Conservation (phyloP, 2,888 invertebrate genomes). For the Andrena minutula region DNA sequence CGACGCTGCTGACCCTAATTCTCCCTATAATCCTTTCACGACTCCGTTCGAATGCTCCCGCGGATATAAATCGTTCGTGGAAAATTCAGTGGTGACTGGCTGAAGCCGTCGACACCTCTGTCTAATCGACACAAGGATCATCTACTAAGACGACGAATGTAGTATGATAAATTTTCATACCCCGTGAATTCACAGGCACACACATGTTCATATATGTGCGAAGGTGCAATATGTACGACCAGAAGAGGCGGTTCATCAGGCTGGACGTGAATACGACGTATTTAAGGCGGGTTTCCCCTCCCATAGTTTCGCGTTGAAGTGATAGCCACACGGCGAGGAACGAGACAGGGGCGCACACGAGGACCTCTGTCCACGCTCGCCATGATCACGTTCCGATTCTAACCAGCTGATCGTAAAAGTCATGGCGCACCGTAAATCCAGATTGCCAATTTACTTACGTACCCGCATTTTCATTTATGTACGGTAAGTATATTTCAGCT, state of each 20-base stretch:
- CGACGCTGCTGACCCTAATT: conserved; percentile 62
- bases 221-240: conserved; percentile 7
- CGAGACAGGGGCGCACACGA: neutral
- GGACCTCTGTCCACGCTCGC: conserved; percentile 2
- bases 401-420: conserved; percentile 28
- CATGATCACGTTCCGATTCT: conserved; percentile 12
- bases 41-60: conserved; percentile 39
- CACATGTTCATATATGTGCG: neutral
- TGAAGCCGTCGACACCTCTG: neutral
- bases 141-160: conserved; percentile 72
- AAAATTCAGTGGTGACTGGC: conserved; percentile 48
- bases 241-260: conserved; percentile 67
- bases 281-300: conserved; percentile 63
- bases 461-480: conserved; percentile 40
- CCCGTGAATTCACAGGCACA: conserved; percentile 69
- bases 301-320: neutral
- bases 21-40: conserved; percentile 60
- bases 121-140: conserved; percentile 52
- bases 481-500: conserved; percentile 19
- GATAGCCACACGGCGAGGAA: neutral
- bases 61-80: conserved; percentile 58
- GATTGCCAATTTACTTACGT: conserved; percentile 45
- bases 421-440: conserved; percentile 35
- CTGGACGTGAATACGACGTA: conserved; percentile 66
- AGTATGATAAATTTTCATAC: conserved; percentile 75